phyloP scores from a whole-genome alignment of 2,797 vertebrate genomes.

The Sebastiscus albofasciatus region DNA sequence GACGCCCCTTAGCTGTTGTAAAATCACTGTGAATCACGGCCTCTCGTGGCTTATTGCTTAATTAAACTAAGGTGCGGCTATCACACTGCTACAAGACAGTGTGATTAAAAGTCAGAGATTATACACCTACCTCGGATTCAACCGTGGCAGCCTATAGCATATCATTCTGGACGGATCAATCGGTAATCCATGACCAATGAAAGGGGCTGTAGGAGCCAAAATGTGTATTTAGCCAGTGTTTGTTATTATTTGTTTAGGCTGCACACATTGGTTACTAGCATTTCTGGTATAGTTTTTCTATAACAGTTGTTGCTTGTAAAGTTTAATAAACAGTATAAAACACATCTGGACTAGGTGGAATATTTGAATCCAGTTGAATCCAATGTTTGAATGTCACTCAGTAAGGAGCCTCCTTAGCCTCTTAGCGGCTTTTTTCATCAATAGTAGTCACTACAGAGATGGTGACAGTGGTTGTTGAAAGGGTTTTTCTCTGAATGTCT shows the following conservation, averaged over 20 bases:
- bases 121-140: not conserved
- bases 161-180: not conserved
- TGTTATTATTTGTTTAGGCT: too few relatives aligned
- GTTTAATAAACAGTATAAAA: too few relatives aligned
- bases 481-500: not conserved
- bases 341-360: too few relatives aligned
- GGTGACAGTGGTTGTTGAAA: not conserved
- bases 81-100: not conserved
- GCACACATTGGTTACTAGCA: too few relatives aligned
- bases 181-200: not conserved
- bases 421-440: too few relatives aligned
- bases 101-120: not conserved
- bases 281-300: too few relatives aligned
- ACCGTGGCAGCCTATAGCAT: not conserved
- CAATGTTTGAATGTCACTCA: too few relatives aligned
- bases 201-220: not conserved
- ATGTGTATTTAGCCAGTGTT: too few relatives aligned
- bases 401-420: too few relatives aligned
- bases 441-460: too few relatives aligned
- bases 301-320: too few relatives aligned
- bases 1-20: not conserved
- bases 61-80: not conserved
- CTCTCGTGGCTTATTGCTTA: not conserved
- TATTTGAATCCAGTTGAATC: too few relatives aligned
- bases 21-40: not conserved